phyloP scores from a whole-genome alignment of 2,113 vertebrate genomes.

The Rhegmatorhina hoffmannsi region DNA sequence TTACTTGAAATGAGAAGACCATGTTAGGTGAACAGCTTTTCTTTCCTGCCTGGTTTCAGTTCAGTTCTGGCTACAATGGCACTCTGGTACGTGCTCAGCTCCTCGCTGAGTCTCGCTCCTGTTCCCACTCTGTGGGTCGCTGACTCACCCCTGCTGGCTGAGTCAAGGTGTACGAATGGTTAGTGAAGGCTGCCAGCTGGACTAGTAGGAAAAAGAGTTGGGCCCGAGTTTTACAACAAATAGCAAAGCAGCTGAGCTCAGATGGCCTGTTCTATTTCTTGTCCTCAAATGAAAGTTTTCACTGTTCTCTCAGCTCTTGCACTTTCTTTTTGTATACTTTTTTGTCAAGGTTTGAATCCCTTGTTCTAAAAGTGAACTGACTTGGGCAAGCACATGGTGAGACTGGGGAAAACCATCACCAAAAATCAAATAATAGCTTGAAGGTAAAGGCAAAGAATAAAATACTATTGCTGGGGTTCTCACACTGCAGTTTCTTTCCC shows the following conservation, averaged over 20 bases:
- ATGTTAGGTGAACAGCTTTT: not conserved
- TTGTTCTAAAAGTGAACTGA: not conserved
- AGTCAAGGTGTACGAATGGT: not conserved
- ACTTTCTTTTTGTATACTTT: not conserved
- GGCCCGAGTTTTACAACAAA: slow-evolving; percentile 12
- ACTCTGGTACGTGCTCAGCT: not conserved
- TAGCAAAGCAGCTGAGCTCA: not conserved
- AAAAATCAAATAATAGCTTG: not conserved
- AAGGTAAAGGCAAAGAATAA: not conserved
- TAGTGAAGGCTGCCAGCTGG: not conserved
- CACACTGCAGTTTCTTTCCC: not conserved
- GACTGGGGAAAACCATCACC: not conserved
- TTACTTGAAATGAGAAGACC: not conserved
- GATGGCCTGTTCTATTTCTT: not conserved
- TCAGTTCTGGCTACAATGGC: not conserved
- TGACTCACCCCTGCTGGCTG: not conserved
- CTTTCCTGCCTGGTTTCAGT: not conserved
- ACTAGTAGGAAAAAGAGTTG: not conserved
- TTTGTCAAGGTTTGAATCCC: not conserved
- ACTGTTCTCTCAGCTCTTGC: not conserved
- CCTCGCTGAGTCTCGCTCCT: rapidly evolving
- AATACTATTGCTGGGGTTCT: not conserved
- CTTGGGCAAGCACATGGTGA: not conserved
- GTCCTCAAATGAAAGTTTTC: not conserved
- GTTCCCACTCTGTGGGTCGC: not conserved